Percentiles rank a stretch among this genome's conserved stretches.
phyloP scores from a whole-genome alignment of 2,888 invertebrate genomes.

The Nysson spinosus region DNA sequence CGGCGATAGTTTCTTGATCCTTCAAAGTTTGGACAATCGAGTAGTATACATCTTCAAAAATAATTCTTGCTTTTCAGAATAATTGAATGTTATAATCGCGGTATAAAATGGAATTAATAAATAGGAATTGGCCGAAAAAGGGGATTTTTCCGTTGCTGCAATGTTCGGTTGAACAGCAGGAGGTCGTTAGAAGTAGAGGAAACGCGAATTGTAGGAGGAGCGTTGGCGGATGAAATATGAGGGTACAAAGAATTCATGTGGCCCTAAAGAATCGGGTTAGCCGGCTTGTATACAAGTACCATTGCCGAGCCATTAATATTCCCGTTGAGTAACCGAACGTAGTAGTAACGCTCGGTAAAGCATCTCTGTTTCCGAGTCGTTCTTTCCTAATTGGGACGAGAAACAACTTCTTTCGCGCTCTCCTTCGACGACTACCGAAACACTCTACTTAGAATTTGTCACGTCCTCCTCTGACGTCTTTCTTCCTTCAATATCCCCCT shows the following conservation, averaged over 20 bases:
- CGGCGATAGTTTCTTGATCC: too few relatives aligned
- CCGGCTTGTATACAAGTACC: background rate
- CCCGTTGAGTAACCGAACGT: constrained; percentile 11
- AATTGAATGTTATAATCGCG: too few relatives aligned
- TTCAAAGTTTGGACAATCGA: too few relatives aligned
- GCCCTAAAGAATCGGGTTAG: constrained; percentile 9
- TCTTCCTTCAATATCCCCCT: background rate
- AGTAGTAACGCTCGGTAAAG: constrained; percentile 16
- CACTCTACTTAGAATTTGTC: constrained; percentile 23
- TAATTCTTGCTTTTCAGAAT: too few relatives aligned
- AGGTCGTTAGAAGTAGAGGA: background rate
- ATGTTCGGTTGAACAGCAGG: background rate
- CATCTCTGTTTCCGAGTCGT: constrained; percentile 10
- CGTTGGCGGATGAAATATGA: constrained; percentile 10
- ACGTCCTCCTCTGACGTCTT: background rate
- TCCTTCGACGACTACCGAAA: constrained; percentile 2
- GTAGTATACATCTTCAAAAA: too few relatives aligned
- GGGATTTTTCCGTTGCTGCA: background rate
- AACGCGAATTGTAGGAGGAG: background rate
- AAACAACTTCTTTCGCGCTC: constrained; percentile 23
- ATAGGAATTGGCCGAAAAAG: too few relatives aligned
- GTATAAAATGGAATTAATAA: too few relatives aligned
- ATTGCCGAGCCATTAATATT: constrained; percentile 42
- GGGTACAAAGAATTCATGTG: constrained; percentile 4
- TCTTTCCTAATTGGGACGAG: constrained; percentile 27